Evolutionary conservation across 64 coral and sea anemone species (phyloP).

Genomic region (Dendronephthya gigantea): DNA sequence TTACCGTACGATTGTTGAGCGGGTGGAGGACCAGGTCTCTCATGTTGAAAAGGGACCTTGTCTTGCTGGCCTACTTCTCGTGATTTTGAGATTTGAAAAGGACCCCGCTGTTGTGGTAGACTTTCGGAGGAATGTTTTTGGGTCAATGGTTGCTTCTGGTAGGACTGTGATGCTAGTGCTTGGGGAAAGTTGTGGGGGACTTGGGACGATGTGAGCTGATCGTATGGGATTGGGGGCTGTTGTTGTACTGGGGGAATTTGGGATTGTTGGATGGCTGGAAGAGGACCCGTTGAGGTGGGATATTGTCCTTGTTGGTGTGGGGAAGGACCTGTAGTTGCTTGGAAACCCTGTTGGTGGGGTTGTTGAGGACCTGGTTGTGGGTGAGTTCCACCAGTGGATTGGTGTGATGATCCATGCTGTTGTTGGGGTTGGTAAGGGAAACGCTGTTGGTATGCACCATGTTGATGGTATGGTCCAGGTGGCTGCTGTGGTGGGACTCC

Average conservation of each 20-base stretch:
- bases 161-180: not conserved
- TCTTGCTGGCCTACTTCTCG: not conserved
- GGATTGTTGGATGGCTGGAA: not conserved
- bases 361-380: not conserved
- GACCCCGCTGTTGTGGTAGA: not conserved
- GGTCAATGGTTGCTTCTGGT: not conserved
- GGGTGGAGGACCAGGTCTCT: too few relatives aligned
- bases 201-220: not conserved
- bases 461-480: not conserved
- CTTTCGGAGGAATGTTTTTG: not conserved
- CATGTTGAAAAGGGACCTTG: too few relatives aligned
- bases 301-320: not conserved
- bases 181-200: not conserved
- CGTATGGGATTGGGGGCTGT: not conserved
- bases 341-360: not conserved
- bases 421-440: not conserved
- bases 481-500: slow-evolving; percentile 35
- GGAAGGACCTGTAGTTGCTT: not conserved
- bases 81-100: not conserved
- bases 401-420: not conserved
- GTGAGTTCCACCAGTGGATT: not conserved
- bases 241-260: not conserved
- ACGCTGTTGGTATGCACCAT: slow-evolving; percentile 17
- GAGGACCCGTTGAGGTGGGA: not conserved
- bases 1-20: not conserved